Evolutionary conservation across 2,113 vertebrate species (phyloP).

Genomic region (Butorides virescens): DNA sequence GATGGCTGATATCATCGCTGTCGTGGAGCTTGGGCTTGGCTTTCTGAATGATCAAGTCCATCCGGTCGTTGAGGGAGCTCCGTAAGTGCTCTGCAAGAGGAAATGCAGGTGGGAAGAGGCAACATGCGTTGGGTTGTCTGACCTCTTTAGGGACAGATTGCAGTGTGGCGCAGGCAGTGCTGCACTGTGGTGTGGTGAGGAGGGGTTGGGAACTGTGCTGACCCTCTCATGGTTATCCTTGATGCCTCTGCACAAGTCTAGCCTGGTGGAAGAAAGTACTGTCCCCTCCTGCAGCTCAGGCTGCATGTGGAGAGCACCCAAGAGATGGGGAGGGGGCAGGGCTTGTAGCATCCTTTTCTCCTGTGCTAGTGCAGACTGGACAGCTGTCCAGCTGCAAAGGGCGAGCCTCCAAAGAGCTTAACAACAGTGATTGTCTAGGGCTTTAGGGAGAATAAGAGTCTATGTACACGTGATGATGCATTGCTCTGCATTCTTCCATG

Average conservation of each 20-base stretch:
- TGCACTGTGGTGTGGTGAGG: background rate
- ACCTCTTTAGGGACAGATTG: background rate
- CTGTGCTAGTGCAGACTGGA: background rate
- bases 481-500: background rate
- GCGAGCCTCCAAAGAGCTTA: background rate
- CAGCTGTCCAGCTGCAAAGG: background rate
- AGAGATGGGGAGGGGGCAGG: background rate
- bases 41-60: slow-evolving; percentile 68
- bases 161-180: background rate
- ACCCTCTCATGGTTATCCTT: background rate
- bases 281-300: background rate
- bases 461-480: background rate
- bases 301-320: background rate
- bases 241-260: background rate
- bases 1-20: slow-evolving; percentile 70
- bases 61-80: slow-evolving; percentile 67
- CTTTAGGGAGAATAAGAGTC: background rate
- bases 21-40: slow-evolving; percentile 70
- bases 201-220: background rate
- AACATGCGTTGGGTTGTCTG: background rate
- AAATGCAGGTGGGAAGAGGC: background rate
- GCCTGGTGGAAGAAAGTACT: background rate
- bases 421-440: background rate
- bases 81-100: slow-evolving; percentile 71
- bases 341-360: background rate